Percentiles rank a stretch among this genome's conserved stretches.
phyloP scores from a whole-genome alignment of 2,113 vertebrate species.

The Camelus bactrianus region DNA sequence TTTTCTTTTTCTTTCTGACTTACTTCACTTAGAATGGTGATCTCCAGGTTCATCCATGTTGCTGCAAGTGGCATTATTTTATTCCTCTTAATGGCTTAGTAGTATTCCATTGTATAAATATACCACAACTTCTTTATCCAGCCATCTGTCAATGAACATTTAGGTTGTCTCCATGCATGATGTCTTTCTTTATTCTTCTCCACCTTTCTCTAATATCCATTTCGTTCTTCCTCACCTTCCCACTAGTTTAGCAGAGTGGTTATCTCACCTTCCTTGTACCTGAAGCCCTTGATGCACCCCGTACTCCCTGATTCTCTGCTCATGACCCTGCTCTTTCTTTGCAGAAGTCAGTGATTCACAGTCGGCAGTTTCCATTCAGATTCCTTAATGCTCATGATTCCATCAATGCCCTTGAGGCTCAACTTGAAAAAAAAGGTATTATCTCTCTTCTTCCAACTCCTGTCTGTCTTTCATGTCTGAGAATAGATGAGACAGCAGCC shows the following conservation, averaged over 20 bases:
- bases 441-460: not conserved
- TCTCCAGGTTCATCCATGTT: no score
- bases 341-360: slow-evolving; percentile 91
- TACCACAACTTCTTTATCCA: no score
- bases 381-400: slow-evolving; percentile 94
- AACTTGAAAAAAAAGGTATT: slow-evolving; percentile 79
- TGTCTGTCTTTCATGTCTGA: not conserved
- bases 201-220: not conserved
- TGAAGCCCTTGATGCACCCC: not conserved
- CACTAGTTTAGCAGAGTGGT: not conserved
- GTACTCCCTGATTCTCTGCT: not conserved
- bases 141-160: no score
- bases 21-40: no score
- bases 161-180: not conserved
- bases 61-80: no score
- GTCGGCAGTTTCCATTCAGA: slow-evolving; percentile 93
- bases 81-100: no score
- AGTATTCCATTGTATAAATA: no score
- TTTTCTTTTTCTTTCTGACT: no score
- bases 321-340: slow-evolving; percentile 3
- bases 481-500: not conserved
- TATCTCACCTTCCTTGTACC: not conserved
- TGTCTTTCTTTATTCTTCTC: not conserved
- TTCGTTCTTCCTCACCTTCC: not conserved
- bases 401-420: slow-evolving; percentile 84